Evolutionary conservation across 92 coral and sea anemone genomes (phyloP), one percentile per base, ranked within the genome.

Genomic region (Ricordea florida): DNA sequence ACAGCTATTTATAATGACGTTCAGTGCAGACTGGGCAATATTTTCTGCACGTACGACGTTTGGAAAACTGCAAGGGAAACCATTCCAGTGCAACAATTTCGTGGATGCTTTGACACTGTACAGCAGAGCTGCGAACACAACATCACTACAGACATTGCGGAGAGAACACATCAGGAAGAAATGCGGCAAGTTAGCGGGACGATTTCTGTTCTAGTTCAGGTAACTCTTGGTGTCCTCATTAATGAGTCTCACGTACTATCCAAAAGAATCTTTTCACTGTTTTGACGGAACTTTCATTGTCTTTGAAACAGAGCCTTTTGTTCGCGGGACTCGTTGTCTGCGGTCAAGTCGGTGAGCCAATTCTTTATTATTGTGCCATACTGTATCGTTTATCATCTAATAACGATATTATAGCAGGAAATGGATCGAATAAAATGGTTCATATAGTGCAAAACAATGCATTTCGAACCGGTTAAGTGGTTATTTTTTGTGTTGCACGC

Each of bases 1-100:
- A 79, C 40, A 57, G 78, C 86, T 79, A 73, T 80, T 79, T 80
- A 86, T 80, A 80, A 74, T 72, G 65, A 47, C 64, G 40, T 57
- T 61, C 62, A 63, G 48, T 64, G 38, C 80, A 57, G 59, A 69
- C 52, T 70, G 18, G 64, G 81, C 87, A 62, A 61, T 52, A 30
- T 32, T 46, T 65, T 33, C 24, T 50, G 38, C 18, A 24, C 37
- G 35, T 16, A 25, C 28, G 16, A 4, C 24, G n/a, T 7, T n/a
- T 35, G 4, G 22, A 40, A n/a, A 40, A 11, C 31, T 13, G 20
- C 28, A 18, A 16, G 41, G 14, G 2, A 21, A 29, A 57, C 3
- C 20, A 31, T 46, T 25, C 22, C 22, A 3, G 29, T 15, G 45
- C 44, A 22, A 30, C 21, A 22, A 30, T 31, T 52, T 13, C 32